Base-by-base conservation (phyloP, 2,888 invertebrate genomes). In the Scelioninae gen. 2 region DNA sequence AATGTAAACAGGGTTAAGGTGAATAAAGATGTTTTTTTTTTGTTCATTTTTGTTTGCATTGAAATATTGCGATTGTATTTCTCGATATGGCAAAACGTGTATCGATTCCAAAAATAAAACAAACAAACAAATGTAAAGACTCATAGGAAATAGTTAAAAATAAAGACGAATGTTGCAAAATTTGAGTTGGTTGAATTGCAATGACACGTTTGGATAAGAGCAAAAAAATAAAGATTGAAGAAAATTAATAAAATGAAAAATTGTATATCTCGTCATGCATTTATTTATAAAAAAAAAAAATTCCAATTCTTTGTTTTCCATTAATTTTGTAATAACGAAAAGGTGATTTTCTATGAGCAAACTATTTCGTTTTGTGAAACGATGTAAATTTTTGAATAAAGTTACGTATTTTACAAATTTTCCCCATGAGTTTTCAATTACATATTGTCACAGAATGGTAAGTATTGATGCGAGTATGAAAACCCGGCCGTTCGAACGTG, bases 271-370 rank as follows among this genome's bases (percentile, higher is more conserved):
- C n/a, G n/a, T 67, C 33, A 33, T 65, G 58, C 58, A 67, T 67
- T 67, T 67, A 58, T 67, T 67, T 50, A 48, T 55, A 33, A 6
- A 57, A 13, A 33, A 33, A 6, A 57, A 13, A 33, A 33, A 18
- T 10, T 28, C n/a, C 33, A 35, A 13, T 37, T 60, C 10, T 33
- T 39, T 33, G 10, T 50, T 39, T 63, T 50, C 13, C 28, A 37
- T 60, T 53, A 6, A 53, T 69, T 61, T 53, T 70, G 19, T 55
- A 55, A n/a, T 33, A 46, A 13, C 11, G 22, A 63, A 55, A 57
- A n/a, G 61, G 55, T 70, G 61, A 70, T 70, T 70, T 70, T 63
- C 43, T 70, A 70, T 70, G 70, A 63, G 63, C 57, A 53, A 41
- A 52, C 25, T 45, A 39, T 50, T 58, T 57, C 37, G 35, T 58